Evolutionary conservation across 53 echinoderm and acorn worm species (phyloP), one percentile per base, ranked within the genome.

Genomic region (Henricia sp.): DNA sequence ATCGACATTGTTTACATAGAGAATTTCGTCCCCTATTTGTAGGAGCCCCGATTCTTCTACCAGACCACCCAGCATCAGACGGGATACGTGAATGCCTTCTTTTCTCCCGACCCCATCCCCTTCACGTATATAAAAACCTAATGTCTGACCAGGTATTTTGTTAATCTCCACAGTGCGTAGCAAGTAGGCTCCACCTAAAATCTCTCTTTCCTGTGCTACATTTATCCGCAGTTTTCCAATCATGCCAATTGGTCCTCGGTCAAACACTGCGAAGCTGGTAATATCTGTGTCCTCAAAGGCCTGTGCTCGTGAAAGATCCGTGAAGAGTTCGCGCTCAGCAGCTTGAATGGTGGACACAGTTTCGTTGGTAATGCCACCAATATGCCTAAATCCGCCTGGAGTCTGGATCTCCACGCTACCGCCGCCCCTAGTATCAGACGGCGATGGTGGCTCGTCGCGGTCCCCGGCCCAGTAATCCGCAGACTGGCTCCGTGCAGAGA

Each of bases 1-100:
- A 36, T 95, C 95, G 20, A 99, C 93, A 84, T 90, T 95, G 85
- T 99, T 99, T 52, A 99, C 94, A 82, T 90, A 99, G 41, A 99
- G 74, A 72, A 99, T 92, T 86, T 95, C 99, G 92, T 99, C 99
- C 16, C 95, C 95, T 13, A 99, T 89, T 37, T 85, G 86, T 57
- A 99, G 84, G 40, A 99, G 72, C 21, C 94, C 91, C 16, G 92
- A 95, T 30, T 90, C 89, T 78, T 99, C 99, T 16, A 94, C 94
- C 58, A 92, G 82, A 71, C 99, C 92, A 29, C 99, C 99, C 20
- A 99, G 80, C 74, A 94, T 92, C 59, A 99, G 71, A 48, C 95
- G 82, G 4, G 99, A 92, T 11, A 99, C 90, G 50, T 92, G 95
- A 25, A 99, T 95, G 40, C 99, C 99, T 71, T 95, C 95, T 52